Evolutionary conservation across 2,888 invertebrate genomes (phyloP), one percentile per base, ranked within the genome.

Genomic region (Thysanoteuthis rhombus): DNA sequence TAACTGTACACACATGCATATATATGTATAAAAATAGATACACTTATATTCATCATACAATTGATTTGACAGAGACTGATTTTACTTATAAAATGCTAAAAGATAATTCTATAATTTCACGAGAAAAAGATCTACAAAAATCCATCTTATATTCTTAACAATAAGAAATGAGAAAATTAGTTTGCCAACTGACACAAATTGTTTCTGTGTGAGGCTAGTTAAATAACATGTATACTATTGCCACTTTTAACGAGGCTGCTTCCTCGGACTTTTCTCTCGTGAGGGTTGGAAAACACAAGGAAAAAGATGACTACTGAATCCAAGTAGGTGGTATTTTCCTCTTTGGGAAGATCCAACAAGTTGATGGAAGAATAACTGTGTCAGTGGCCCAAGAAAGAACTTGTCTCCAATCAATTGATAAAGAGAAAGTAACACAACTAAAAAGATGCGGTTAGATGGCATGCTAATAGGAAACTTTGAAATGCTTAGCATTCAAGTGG

Each of bases 11-110:
- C 32, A 91, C 12, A 91, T 91, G 39, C 36, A 91, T 42, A 40
- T 90, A 90, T 90, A 90, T 90, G 28, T 90, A 90, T 91, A 91
- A 32, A 5, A 12, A 42, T 42, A 92, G n/a, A 42, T 92, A 92
- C 45, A 92, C 42, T 42, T 91, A 91, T 91, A 39, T 42, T 42
- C 42, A 90, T 90, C 25, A 32, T 25, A 42, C n/a, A 42, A 25
- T 40, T 40, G n/a, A n/a, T 75, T 75, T 75, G 8, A n/a, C 16
- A 75, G 75, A 75, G n/a, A 75, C 36, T 75, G 32, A 75, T 75
- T n/a, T 36, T 75, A 75, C 4, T 16, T 75, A n/a, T 75, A 75
- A 75, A 75, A 75, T 36, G 2, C 36, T 75, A 75, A n/a, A 75
- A 75, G n/a, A 36, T 75, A 75, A 75, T 75, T 75, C 19, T 12